phyloP scores from a whole-genome alignment of 2,797 vertebrate species.

The Intellagama lesueurii region DNA sequence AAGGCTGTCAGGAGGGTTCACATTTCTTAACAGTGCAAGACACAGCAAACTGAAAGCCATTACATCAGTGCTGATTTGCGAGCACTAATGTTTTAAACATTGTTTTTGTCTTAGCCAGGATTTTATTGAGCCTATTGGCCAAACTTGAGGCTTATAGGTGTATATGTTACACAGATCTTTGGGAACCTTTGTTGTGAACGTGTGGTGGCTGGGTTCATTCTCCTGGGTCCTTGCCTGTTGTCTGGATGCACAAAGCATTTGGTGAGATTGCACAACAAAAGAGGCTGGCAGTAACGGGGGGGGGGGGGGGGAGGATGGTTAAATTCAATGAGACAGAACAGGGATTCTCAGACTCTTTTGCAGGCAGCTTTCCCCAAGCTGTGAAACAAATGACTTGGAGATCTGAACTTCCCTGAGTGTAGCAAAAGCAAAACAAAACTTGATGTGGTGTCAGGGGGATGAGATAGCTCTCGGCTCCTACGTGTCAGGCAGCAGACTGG shows the following conservation, averaged over 20 bases:
- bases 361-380: conserved; percentile 5
- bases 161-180: neutral
- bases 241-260: neutral
- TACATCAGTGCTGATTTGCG: conserved; percentile 4
- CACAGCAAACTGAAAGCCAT: conserved; percentile 3
- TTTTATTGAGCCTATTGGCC: conserved; percentile 12
- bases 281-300: conserved; percentile 3
- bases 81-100: conserved; percentile 43
- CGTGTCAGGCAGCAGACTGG: neutral
- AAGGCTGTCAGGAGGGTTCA: neutral
- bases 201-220: neutral
- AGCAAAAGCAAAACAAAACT: neutral
- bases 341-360: conserved; percentile 1
- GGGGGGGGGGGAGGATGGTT: neutral
- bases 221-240: conserved; percentile 35
- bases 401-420: conserved; percentile 2
- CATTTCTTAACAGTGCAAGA: conserved; percentile 38
- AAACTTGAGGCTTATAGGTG: neutral
- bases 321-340: conserved; percentile 10
- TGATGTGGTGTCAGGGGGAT: neutral
- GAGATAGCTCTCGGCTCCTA: neutral
- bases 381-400: conserved; percentile 32
- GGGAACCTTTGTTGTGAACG: neutral
- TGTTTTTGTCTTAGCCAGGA: neutral
- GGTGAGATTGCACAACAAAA: neutral